These are phyloP conservation scores for Microctenopoma stevenorrisi DNA, from an alignment of 2,797 vertebrate genomes.

Conservation along the genomic window DNA sequence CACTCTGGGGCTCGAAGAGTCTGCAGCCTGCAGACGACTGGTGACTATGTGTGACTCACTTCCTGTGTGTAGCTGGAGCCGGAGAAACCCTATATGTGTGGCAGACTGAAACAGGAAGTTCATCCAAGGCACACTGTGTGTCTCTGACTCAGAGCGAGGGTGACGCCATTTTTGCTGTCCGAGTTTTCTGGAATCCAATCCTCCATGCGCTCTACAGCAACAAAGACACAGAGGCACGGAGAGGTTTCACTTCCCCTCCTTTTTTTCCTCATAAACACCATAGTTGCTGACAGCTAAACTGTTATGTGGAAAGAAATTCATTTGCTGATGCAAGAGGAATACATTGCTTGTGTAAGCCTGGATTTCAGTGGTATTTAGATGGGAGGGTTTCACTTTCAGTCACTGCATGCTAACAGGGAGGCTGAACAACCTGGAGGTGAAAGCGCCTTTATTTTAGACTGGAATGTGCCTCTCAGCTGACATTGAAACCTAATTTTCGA, in stretches of 20 bases:
- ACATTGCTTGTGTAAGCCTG: slow-evolving; percentile 68
- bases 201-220: slow-evolving; percentile 66
- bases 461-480: slow-evolving; percentile 70
- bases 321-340: slow-evolving; percentile 77
- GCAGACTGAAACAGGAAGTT: slow-evolving; percentile 80
- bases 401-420: slow-evolving; percentile 34
- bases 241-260: slow-evolving; percentile 69
- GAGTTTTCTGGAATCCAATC: slow-evolving; percentile 78
- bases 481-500: slow-evolving; percentile 81
- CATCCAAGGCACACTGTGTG: slow-evolving; percentile 71
- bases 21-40: slow-evolving; percentile 72
- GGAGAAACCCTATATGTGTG: slow-evolving; percentile 81
- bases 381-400: slow-evolving; percentile 68
- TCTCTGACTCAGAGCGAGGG: slow-evolving; percentile 71
- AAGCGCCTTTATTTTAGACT: slow-evolving; percentile 64
- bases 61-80: slow-evolving; percentile 74
- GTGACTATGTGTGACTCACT: slow-evolving; percentile 80
- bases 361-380: slow-evolving; percentile 63
- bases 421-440: slow-evolving; percentile 64
- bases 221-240: slow-evolving; percentile 67
- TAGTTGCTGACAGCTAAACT: slow-evolving; percentile 71
- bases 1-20: slow-evolving; percentile 67
- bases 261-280: slow-evolving; percentile 63
- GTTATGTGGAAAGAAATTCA: slow-evolving; percentile 70
- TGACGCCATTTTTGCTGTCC: slow-evolving; percentile 79